Base-by-base conservation (phyloP, 2,888 invertebrate genomes). In the Nebria salina region DNA sequence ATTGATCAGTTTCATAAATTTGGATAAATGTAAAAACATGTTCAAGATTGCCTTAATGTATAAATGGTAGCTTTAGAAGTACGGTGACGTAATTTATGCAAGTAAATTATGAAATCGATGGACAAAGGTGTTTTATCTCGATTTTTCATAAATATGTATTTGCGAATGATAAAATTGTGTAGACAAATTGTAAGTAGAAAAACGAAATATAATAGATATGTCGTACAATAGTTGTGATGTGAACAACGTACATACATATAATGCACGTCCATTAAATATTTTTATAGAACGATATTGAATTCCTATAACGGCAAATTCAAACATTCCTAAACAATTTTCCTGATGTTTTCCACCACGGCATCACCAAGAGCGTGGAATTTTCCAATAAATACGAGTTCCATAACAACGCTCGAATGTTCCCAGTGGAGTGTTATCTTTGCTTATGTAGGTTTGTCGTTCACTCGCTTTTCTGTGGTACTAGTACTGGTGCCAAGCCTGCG, bases 351-450 rank as follows among this genome's bases (percentile, higher is more conserved):
- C 54, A 54, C 54, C 54, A 8, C 54, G 54, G 54, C 54, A 54
- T 54, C 54, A 54, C 54, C 54, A 54, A 54, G 54, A 54, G 54
- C 54, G 54, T 54, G 54, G 54, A 54, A 54, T 54, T 54, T 54
- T 54, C 54, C 54, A 54, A 54, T 54, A 54, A 54, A 54, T 54
- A 54, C 54, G 54, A 54, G 54, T 54, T 54, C 54, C 54, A 54
- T 54, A 54, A 54, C 54, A 54, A 54, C 54, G 54, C 54, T 54
- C 54, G 7, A 54, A 54, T 54, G 54, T 54, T 54, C 54, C 54
- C 54, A 54, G 54, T 11, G 54, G 54, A 54, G 54, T 54, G 54
- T 54, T 54, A 54, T 54, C 54, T 54, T 54, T 54, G 54, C 54
- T 54, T 54, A 54, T 54, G 54, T 54, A 54, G 54, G 54, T 54